Evolutionary conservation across 64 coral and sea anemone species (phyloP), one percentile per base, ranked within the genome.

Genomic region (Actinia equina): DNA sequence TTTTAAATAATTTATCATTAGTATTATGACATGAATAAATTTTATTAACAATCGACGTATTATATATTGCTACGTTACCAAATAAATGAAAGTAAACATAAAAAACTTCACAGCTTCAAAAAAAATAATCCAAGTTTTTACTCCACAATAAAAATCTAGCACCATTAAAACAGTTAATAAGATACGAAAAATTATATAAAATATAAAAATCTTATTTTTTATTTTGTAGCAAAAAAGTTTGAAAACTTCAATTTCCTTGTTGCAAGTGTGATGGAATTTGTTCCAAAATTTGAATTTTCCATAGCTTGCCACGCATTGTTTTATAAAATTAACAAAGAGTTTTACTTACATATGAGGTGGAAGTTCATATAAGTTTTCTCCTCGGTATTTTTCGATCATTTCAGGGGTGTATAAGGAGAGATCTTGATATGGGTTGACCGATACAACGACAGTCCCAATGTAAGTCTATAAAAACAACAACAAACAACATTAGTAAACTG

Each of bases 391-490:
- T 13, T 99, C 93, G 13, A 99, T 93, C 54, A 92, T 60, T 71
- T 94, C 86, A 51, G 83, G 37, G 14, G 86, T 93, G 83, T 99
- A 99, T 51, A 99, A 92, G 51, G 83, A 88, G 44, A 99, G 42
- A 65, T 83, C 83, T 42, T 91, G 93, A 82, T 99, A 99, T 1
- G 97, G 97, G 44, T 99, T 99, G 15, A 99, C 93, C 3, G 97
- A 99, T 2, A 99, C 91, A 16, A 99, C 93, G 2, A 99, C 97
- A n/a, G 93, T 94, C 43, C 97, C 97, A 46, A 95, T 99, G 86
- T 99, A 99, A 2, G 97, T 99, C 97, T 99, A 37, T 2, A 86
- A 65, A 49, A 49, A 49, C 46, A 79, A 84, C 3, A 52, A 56
- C 13, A 74, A 43, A 86, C 2, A 87, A 77, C 14, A 54, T 3